Conservation (phyloP, 1,140 invertebrate genomes). For the Cherax destructor region DNA sequence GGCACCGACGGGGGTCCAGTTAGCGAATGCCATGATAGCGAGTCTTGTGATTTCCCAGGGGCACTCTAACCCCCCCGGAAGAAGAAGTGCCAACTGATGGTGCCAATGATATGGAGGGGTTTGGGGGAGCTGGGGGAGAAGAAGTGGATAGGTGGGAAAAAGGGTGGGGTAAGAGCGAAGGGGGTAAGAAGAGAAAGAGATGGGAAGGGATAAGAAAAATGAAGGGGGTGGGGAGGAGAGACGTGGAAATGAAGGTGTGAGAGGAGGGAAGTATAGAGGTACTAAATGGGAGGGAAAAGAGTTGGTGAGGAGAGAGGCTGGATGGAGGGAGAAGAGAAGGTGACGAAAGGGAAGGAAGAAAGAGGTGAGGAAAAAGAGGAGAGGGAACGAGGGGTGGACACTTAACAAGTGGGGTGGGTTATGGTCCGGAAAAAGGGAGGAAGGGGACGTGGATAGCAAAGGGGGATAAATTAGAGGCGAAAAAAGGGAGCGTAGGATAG, state of each 20-base stretch:
- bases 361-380: background rate
- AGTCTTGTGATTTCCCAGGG: conserved; percentile 62
- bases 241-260: no score
- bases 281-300: background rate
- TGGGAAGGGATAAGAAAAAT: background rate
- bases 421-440: no score
- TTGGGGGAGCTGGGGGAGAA: background rate
- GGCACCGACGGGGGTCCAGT: background rate
- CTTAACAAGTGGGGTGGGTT: no score
- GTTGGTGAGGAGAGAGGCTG: background rate
- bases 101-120: conserved; percentile 62
- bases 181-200: background rate
- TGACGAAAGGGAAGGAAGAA: background rate
- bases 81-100: conserved; percentile 66
- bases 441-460: no score
- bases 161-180: background rate
- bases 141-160: background rate
- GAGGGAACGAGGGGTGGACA: background rate
- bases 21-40: conserved; percentile 52
- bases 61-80: conserved; percentile 48
- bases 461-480: no score
- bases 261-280: no score
- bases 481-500: background rate
- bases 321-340: no score
- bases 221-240: background rate